Evolutionary conservation across 2,797 vertebrate genomes (phyloP), one percentile per base, ranked within the genome.

Genomic region (Fistularia commersonii): DNA sequence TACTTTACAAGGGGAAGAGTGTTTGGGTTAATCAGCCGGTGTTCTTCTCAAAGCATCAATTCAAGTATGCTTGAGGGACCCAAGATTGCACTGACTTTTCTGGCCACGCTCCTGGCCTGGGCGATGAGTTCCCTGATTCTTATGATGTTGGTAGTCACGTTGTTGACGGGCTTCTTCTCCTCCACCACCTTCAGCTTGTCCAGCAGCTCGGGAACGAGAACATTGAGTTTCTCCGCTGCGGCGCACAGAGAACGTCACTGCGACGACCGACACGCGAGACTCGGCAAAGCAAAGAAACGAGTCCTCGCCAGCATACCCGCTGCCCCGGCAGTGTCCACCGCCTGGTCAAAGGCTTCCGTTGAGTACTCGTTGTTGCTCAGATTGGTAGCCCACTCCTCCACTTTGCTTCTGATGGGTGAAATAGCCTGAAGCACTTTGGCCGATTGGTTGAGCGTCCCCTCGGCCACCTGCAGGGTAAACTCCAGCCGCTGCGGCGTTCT

Each of bases 41-140:
- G 23, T 23, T 23, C 23, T 23, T 23, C 4, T 23, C 23, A 4
- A 23, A 23, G 23, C 23, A 23, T 23, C 23, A 4, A 23, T 23
- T 23, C 23, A 23, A 23, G 12, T 3, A 11, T 11, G 8, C 36
- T 15, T 6, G 12, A 6, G 8, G 14, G 1, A 8, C 7, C 7
- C 37, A n/a, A 11, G 8, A 5, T 8, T 8, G 11, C 15, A 66
- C 71, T 36, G 77, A 98, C 97, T 89, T 98, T 98, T 86, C 92
- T 97, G 77, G 95, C 97, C 6, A 98, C 93, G 8, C 93, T 98
- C 59, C 95, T 92, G 58, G 97, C 95, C 81, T 99, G 97, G 45
- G 97, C 95, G 33, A 99, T 99, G 55, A 99, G 90, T 66, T 97
- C 93, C 74, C 96, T 87, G 80, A 99, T 93, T 70, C 95, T 87